Conservation (phyloP, 2,888 invertebrate species). For the Podotricha telesiphe region DNA sequence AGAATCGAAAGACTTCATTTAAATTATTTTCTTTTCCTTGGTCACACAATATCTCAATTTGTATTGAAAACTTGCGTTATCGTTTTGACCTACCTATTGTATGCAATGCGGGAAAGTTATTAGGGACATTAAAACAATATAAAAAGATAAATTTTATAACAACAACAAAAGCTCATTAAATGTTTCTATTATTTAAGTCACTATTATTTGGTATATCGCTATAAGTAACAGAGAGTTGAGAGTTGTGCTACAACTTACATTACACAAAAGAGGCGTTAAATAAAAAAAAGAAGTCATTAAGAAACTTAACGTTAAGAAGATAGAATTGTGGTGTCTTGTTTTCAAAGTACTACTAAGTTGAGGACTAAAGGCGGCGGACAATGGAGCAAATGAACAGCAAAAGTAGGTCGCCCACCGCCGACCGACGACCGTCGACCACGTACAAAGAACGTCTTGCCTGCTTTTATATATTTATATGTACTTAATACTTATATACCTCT, state of each 20-base stretch:
- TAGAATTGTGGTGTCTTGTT: slow-evolving; percentile 26
- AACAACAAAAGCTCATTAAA: too few relatives aligned
- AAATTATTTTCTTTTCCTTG: too few relatives aligned
- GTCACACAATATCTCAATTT: too few relatives aligned
- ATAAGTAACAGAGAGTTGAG: too few relatives aligned
- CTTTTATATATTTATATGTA: neutral
- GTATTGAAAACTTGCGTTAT: too few relatives aligned
- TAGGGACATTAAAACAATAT: too few relatives aligned
- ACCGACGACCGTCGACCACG: slow-evolving; percentile 12
- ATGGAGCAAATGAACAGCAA: slow-evolving; percentile 33
- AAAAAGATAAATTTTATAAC: too few relatives aligned
- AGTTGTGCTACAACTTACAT: neutral
- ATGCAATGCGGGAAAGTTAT: too few relatives aligned
- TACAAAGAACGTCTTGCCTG: slow-evolving; percentile 8
- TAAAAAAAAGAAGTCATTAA: slow-evolving; percentile 1
- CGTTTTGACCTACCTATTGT: too few relatives aligned
- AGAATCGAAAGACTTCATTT: too few relatives aligned
- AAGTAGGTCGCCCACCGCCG: slow-evolving; percentile 39
- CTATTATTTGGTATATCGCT: too few relatives aligned
- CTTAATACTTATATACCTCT: neutral
- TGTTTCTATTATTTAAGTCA: too few relatives aligned
- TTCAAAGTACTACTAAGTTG: slow-evolving; percentile 27
- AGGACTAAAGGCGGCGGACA: slow-evolving; percentile 27
- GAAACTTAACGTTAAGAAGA: slow-evolving; percentile 15
- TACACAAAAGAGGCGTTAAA: neutral